Evolutionary conservation across 1,140 invertebrate species (phyloP).

Genomic region (Asobara japonica): DNA sequence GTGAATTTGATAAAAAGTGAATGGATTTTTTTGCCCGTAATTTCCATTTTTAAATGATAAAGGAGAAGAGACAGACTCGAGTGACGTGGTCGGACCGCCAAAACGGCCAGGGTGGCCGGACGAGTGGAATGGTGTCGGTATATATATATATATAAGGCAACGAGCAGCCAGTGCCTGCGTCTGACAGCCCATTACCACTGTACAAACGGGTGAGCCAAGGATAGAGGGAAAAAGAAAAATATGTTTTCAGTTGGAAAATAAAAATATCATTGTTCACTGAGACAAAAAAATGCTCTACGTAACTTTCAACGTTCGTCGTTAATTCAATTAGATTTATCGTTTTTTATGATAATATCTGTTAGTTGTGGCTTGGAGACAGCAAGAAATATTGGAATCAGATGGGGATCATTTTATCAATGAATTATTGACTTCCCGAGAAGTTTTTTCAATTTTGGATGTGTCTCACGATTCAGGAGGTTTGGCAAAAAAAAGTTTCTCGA

Average conservation of each 20-base stretch:
- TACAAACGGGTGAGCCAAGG: conserved; percentile 50
- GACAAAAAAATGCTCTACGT: neutral
- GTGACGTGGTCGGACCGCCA: neutral
- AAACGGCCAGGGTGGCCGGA: conserved; percentile 6
- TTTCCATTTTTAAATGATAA: neutral
- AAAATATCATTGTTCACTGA: neutral
- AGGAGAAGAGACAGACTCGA: neutral
- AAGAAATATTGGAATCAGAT: too few relatives aligned
- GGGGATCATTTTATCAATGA: too few relatives aligned
- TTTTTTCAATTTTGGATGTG: too few relatives aligned
- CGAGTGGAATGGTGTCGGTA: conserved; percentile 52
- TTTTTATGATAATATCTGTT: too few relatives aligned
- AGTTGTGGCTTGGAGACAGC: too few relatives aligned
- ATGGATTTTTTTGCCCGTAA: neutral
- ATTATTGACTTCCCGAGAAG: too few relatives aligned
- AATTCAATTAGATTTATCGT: neutral
- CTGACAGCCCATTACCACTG: conserved; percentile 65
- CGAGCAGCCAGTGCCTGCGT: conserved; percentile 56
- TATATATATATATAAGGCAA: conserved; percentile 55
- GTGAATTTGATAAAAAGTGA: neutral
- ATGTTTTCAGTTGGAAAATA: conserved; percentile 5
- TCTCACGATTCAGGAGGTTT: too few relatives aligned
- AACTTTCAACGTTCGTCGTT: neutral
- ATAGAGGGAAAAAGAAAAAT: conserved; percentile 9
- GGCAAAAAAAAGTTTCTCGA: too few relatives aligned